These are phyloP conservation scores for Cantharis lateralis DNA, from an alignment of 2,888 invertebrate genomes.

Conservation along the genomic window DNA sequence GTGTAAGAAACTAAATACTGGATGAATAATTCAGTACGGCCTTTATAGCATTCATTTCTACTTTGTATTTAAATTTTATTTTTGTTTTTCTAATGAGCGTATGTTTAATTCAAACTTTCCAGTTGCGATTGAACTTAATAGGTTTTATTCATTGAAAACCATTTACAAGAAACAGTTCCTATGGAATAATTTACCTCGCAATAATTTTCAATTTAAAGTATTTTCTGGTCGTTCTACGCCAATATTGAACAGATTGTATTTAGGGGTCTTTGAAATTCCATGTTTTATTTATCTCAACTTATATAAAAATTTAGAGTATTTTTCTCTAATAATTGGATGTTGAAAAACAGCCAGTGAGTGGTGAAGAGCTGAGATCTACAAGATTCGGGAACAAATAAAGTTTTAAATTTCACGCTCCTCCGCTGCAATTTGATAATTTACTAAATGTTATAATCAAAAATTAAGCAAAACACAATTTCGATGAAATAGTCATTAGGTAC, in stretches of 20 bases:
- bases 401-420: no score
- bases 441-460: no score
- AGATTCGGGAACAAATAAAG: no score
- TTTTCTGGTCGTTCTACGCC: not conserved
- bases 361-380: no score
- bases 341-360: no score
- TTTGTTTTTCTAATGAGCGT: not conserved
- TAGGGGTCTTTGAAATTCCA: not conserved
- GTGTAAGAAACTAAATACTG: not conserved
- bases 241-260: no score
- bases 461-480: no score
- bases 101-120: not conserved
- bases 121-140: not conserved
- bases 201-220: not conserved
- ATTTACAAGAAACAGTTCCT: not conserved
- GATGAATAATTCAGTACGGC: not conserved
- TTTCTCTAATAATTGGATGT: no score
- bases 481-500: no score
- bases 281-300: no score
- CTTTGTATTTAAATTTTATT: not conserved
- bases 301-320: no score
- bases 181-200: not conserved
- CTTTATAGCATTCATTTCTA: not conserved
- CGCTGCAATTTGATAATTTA: no score
- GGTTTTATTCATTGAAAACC: not conserved